These are phyloP conservation scores for Agrochola litura DNA, from an alignment of 2,888 invertebrate species.

Conservation along the genomic window DNA sequence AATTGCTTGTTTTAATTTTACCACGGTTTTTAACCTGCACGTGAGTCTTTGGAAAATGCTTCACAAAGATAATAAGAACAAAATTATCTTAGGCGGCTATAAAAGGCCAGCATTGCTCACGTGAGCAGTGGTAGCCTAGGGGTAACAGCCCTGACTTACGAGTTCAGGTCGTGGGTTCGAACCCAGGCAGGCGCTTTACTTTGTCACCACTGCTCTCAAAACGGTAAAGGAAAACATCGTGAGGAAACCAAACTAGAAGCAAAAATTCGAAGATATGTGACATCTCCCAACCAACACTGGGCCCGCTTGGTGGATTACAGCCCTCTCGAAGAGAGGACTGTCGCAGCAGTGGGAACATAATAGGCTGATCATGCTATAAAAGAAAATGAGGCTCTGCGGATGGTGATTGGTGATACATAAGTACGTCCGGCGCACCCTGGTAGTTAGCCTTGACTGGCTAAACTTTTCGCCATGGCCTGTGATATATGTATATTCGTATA, in stretches of 20 bases:
- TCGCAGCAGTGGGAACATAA: no score
- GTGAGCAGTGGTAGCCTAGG: no score
- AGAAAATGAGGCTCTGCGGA: not conserved
- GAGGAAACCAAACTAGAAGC: no score
- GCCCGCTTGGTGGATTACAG: no score
- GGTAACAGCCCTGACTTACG: no score
- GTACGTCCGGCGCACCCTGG: constrained; percentile 7
- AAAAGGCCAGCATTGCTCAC: not conserved
- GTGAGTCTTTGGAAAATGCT: not conserved
- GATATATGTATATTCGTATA: not conserved
- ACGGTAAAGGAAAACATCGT: no score
- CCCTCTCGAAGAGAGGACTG: no score
- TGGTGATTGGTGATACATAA: not conserved
- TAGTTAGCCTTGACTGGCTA: constrained; percentile 9
- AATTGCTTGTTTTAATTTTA: not conserved
- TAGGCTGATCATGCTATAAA: not conserved
- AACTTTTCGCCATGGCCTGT: not conserved
- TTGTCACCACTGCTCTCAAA: no score
- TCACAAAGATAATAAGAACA: not conserved
- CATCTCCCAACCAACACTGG: no score
- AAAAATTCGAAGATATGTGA: no score
- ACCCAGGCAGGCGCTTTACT: no score
- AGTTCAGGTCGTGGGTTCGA: no score
- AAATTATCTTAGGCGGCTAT: not conserved
- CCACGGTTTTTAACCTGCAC: constrained; percentile 9